phyloP scores from a whole-genome alignment of 2,888 invertebrate genomes.

The Auanema freiburgensis region DNA sequence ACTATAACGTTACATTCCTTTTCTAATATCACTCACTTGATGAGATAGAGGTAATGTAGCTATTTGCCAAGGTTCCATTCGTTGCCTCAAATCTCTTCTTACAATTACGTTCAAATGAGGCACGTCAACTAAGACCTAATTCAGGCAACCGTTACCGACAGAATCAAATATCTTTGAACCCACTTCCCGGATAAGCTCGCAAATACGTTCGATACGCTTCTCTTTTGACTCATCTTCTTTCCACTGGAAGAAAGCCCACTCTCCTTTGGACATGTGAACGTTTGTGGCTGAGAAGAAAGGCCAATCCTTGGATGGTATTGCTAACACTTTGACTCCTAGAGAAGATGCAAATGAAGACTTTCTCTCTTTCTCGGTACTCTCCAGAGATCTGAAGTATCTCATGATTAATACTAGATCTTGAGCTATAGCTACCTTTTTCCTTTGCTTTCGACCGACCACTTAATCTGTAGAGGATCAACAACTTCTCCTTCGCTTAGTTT shows the following conservation, averaged over 20 bases:
- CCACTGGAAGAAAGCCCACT: constrained; percentile 18
- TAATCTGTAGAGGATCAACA: constrained; percentile 11
- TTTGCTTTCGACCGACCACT: constrained; percentile 8
- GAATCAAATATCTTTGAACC: not conserved
- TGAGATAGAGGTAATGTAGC: constrained; percentile 46
- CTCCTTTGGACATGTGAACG: constrained; percentile 1
- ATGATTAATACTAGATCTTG: not conserved
- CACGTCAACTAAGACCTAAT: constrained; percentile 36
- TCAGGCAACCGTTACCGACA: not conserved
- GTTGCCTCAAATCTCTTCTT: constrained; percentile 39
- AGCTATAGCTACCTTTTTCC: constrained; percentile 12
- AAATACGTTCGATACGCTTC: constrained; percentile 8
- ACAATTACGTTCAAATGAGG: constrained; percentile 50
- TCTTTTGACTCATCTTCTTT: constrained; percentile 7
- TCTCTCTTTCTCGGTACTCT: not conserved
- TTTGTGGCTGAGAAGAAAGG: constrained; percentile 40
- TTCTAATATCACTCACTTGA: constrained; percentile 24
- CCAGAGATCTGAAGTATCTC: not conserved
- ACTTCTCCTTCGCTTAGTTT: constrained; percentile 12
- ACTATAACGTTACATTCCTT: not conserved
- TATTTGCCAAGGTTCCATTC: constrained; percentile 47
- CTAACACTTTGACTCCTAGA: constrained; percentile 17
- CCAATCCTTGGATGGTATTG: constrained; percentile 38
- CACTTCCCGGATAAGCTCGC: constrained; percentile 15
- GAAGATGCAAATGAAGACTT: constrained; percentile 1